phyloP scores from a whole-genome alignment of 2,797 vertebrate species.

The Mus spretus region DNA sequence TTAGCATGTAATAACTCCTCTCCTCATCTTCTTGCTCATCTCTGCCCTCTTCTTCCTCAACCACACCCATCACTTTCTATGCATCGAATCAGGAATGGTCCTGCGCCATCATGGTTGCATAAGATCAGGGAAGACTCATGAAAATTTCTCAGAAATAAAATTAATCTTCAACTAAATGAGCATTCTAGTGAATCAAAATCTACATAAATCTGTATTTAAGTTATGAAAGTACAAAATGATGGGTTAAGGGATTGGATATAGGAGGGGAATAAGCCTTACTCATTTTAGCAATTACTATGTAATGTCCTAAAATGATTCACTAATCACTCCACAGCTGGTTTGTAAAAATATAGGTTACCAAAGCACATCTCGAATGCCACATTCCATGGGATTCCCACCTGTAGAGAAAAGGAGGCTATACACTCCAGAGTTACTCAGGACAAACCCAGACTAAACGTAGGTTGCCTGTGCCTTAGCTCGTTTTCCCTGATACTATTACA shows the following conservation, averaged over 20 bases:
- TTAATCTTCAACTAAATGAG: slow-evolving; percentile 68
- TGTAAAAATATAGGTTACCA: slow-evolving; percentile 47
- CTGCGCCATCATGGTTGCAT: slow-evolving; percentile 24
- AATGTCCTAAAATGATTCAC: slow-evolving; percentile 78
- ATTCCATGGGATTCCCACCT: slow-evolving; percentile 12
- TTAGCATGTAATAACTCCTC: background rate
- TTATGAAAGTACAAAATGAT: slow-evolving; percentile 76
- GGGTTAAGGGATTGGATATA: slow-evolving; percentile 71
- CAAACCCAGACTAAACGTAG: background rate
- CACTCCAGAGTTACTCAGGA: background rate
- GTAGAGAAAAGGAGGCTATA: background rate
- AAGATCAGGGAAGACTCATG: background rate
- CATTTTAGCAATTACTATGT: slow-evolving; percentile 76
- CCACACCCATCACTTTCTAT: background rate
- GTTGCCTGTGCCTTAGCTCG: slow-evolving; percentile 9
- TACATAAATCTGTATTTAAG: slow-evolving; percentile 68
- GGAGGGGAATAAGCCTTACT: slow-evolving; percentile 72
- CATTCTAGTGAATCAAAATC: slow-evolving; percentile 46
- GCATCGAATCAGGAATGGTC: background rate
- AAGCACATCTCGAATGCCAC: slow-evolving; percentile 58
- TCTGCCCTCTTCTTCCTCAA: fast-evolving
- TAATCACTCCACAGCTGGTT: slow-evolving; percentile 73
- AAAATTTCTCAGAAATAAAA: slow-evolving; percentile 61
- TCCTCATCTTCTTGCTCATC: background rate
- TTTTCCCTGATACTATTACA: slow-evolving; percentile 18